Evolutionary conservation across 2,888 invertebrate species (phyloP), one percentile per base, ranked within the genome.

Genomic region (Aplocera efformata): DNA sequence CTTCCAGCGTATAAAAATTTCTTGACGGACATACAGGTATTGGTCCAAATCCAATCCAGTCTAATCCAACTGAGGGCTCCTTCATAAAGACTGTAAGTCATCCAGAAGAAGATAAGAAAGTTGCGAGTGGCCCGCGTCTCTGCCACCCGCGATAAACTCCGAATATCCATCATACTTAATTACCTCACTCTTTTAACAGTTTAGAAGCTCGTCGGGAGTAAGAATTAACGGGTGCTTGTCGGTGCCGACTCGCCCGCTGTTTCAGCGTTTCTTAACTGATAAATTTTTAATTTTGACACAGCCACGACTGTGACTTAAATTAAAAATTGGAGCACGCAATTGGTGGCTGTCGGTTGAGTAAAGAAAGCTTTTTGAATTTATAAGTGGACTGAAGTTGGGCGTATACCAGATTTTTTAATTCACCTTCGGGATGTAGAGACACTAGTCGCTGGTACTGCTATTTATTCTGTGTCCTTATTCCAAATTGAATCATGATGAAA

Each of bases 121-220:
- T 72, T 68, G 74, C 64, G 66, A 76, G 72, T 67, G 66, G 67
- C 61, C 68, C 60, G 64, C 70, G 72, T 68, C 67, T 60, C 70
- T 69, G 75, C 67, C 70, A 60, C 67, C 67, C 67, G 75, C 73
- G 80, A 81, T 81, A 81, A 81, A 80, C 80, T 79, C 76, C 39
- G 75, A 76, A 73, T 79, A 81, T 83, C 80, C 81, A 83, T 83
- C 81, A 83, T 80, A 78, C 73, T 80, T 81, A 83, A 81, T 83
- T 82, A 81, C 77, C 79, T 74, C 67, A 76, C 79, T 77, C 78
- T 79, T 79, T 78, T 79, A 77, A 76, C 76, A 75, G 76, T 78
- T 79, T 72, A 73, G 72, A 70, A 72, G 70, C 63, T 66, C 64
- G 69, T 58, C 60, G 65, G 62, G 69, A 72, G 73, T 64, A 66